phyloP scores from a whole-genome alignment of 2,797 vertebrate genomes.

The Catamblyrhynchus diadema region DNA sequence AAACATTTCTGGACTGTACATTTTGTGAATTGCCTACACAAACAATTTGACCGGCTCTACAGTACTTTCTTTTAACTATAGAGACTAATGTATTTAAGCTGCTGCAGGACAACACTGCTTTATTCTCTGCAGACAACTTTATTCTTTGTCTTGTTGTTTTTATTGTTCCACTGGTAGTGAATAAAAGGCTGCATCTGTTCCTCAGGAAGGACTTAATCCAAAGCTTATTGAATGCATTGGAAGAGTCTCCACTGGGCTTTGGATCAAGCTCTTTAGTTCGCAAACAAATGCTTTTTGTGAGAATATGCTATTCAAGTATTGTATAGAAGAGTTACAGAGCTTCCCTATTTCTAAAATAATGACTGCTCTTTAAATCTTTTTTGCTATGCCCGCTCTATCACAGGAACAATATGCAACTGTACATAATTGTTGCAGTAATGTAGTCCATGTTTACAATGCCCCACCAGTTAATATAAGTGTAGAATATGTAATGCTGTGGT shows the following conservation, averaged over 20 bases:
- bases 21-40: background rate
- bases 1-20: background rate
- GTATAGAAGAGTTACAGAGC: constrained; percentile 9
- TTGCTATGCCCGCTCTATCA: background rate
- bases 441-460: background rate
- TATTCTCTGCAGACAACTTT: constrained; percentile 26
- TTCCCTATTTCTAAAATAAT: constrained; percentile 22
- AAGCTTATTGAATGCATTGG: constrained; percentile 28
- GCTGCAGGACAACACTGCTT: background rate
- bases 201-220: constrained; percentile 56
- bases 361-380: constrained; percentile 2
- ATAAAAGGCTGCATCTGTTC: constrained; percentile 54
- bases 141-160: constrained; percentile 46
- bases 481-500: background rate
- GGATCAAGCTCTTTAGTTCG: constrained; percentile 22
- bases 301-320: background rate
- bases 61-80: background rate
- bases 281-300: constrained; percentile 45
- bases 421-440: background rate
- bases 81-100: constrained; percentile 5
- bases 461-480: background rate
- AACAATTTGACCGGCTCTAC: background rate
- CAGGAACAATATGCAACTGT: background rate
- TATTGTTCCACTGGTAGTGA: constrained; percentile 27
- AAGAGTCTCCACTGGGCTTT: constrained; percentile 9